Evolutionary conservation across 2,797 vertebrate species (phyloP), one percentile per base, ranked within the genome.

Genomic region (Melanotaenia trifasciata): DNA sequence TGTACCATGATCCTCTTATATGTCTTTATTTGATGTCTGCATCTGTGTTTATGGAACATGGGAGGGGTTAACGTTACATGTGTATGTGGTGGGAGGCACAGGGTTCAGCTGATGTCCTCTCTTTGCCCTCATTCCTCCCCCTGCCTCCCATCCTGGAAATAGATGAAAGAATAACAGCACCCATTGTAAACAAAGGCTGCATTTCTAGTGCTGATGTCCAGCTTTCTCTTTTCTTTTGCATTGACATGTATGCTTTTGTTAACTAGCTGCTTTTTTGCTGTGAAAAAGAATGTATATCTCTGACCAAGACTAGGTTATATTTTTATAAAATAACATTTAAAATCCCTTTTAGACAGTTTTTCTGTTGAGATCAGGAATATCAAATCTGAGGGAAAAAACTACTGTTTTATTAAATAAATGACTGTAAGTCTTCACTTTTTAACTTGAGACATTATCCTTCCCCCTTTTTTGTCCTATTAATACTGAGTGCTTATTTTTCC

Each of bases 171-270:
- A 77, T 77, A 89, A 84, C 76, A 72, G 47, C 64, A 67, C 20
- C 51, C 38, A 5, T 69, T 70, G 59, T 80, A 85, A 87, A 93
- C 88, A 93, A 91, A 87, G 84, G 84, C 82, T 77, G 72, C 58
- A 58, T 85, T 87, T 91, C 80, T 89, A 51, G 71, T 68, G 69
- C 61, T 72, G 76, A 77, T 84, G 57, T 71, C 61, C 26, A 7
- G 50, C 63, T 58, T 67, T 80, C 71, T 81, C 79, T 85, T 72
- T 74, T 80, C 67, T 84, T 75, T 75, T 84, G 62, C 76, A 80
- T 72, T 74, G 59, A 84, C 67, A 75, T 78, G 75, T 70, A 45
- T 64, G 64, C 83, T 67, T 68, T 85, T 89, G 68, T 74, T 40
- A 7, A 80, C 58, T 14, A 64, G 76, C 71, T 75, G 67, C 60